Conservation (phyloP, 2,888 invertebrate genomes). For the Dynastes maya region DNA sequence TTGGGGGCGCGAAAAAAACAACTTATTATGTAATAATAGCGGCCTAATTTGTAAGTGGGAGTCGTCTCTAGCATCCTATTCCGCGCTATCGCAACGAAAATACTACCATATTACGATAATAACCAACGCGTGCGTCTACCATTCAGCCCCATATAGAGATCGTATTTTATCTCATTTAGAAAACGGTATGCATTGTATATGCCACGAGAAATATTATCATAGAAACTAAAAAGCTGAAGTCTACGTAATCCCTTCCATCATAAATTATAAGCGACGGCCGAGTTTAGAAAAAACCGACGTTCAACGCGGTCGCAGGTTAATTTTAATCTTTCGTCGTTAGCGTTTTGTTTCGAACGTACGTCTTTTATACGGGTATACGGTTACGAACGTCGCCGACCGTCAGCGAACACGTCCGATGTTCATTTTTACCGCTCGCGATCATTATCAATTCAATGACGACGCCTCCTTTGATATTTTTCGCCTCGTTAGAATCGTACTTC, state of each 20-base stretch:
- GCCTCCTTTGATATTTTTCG: conserved; percentile 10
- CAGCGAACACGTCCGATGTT: conserved; percentile 51
- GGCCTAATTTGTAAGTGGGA: conserved; percentile 29
- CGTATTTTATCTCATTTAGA: conserved; percentile 22
- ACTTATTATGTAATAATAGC: conserved; percentile 38
- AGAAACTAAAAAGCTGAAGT: conserved; percentile 58
- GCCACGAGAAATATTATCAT: conserved; percentile 56
- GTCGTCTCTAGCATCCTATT: conserved; percentile 30
- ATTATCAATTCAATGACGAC: conserved; percentile 41
- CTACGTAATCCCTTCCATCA: conserved; percentile 61
- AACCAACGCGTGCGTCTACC: conserved; percentile 23
- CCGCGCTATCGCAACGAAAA: conserved; percentile 28
- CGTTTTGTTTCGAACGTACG: conserved; percentile 49
- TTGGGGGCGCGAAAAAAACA: conserved; percentile 19
- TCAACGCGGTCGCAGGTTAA: conserved; percentile 41
- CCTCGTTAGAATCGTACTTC: background rate
- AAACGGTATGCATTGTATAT: conserved; percentile 46
- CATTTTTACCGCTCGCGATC: conserved; percentile 47
- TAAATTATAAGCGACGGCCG: conserved; percentile 55
- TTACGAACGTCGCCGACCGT: conserved; percentile 55
- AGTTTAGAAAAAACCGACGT: conserved; percentile 56
- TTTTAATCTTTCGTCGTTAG: conserved; percentile 43
- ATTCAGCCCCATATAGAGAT: conserved; percentile 16
- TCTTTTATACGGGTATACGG: conserved; percentile 48
- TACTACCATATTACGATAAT: conserved; percentile 28